Percentiles rank a stretch among this genome's conserved stretches.
These are phyloP conservation scores for Spodoptera exigua DNA, from an alignment of 2,888 invertebrate species.

Conservation along the genomic window DNA sequence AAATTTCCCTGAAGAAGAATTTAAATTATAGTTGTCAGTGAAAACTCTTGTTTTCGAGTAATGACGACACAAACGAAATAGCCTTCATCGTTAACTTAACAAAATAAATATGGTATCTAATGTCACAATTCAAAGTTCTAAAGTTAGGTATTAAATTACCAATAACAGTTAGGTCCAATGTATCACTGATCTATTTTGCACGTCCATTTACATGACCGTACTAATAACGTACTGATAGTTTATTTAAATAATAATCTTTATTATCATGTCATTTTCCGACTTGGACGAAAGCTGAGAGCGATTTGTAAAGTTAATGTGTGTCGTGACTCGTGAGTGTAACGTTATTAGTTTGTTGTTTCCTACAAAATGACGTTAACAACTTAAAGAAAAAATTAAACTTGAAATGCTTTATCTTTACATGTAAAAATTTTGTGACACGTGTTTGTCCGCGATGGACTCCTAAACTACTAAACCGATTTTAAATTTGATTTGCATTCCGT, in stretches of 20 bases:
- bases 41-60: no score
- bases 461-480: no score
- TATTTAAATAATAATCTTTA: slow-evolving; percentile 21
- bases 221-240: slow-evolving; percentile 21
- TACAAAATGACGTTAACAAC: no score
- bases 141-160: background rate
- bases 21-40: no score
- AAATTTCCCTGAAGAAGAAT: background rate
- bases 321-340: no score
- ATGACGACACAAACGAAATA: no score
- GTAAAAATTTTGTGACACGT: no score
- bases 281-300: slow-evolving; percentile 10
- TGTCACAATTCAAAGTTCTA: background rate
- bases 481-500: no score
- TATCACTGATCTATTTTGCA: slow-evolving; percentile 11
- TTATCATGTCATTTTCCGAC: slow-evolving; percentile 22
- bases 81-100: background rate
- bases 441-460: no score
- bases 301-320: background rate
- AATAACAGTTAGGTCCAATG: background rate
- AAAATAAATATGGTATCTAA: background rate
- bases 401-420: no score
- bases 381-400: no score
- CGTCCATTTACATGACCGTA: slow-evolving; percentile 26
- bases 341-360: no score